These are phyloP conservation scores for Erpornis zantholeuca DNA, from an alignment of 2,113 vertebrate genomes.

Conservation along the genomic window DNA sequence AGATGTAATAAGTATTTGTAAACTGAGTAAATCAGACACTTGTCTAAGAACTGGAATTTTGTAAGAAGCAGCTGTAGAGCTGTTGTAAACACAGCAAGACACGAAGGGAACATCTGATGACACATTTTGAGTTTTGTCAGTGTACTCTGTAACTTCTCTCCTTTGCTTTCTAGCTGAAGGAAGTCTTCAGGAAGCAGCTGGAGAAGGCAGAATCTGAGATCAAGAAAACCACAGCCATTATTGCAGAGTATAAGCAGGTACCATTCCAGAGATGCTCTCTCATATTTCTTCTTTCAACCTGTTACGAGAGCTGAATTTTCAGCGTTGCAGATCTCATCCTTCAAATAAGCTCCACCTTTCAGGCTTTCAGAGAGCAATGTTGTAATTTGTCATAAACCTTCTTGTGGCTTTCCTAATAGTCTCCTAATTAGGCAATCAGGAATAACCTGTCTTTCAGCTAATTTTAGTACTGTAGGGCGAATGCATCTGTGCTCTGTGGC, in stretches of 20 bases:
- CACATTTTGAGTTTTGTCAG: not conserved
- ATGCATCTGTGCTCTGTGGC: not conserved
- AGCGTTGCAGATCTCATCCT: not conserved
- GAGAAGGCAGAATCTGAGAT: conserved; percentile 97
- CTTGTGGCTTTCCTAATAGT: not conserved
- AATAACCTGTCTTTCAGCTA: not conserved
- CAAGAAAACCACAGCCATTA: conserved; percentile 97
- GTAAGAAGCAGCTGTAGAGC: not conserved
- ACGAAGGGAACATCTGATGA: not conserved
- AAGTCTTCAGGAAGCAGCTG: conserved; percentile 94
- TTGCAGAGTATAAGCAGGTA: conserved; percentile 98
- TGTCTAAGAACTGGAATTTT: not conserved
- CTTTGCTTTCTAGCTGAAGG: conserved; percentile 84
- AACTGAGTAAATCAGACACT: not conserved
- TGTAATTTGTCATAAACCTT: not conserved
- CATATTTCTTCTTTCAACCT: not conserved
- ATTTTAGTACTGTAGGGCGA: not conserved
- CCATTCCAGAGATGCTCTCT: not conserved
- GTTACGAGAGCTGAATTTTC: not conserved
- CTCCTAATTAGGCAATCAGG: not conserved
- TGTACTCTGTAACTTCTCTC: not conserved
- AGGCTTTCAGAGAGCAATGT: not conserved
- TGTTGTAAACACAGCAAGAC: not conserved
- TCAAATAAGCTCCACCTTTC: not conserved
- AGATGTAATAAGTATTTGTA: not conserved